These are phyloP conservation scores for Choloepus didactylus DNA, from an alignment of 2,797 vertebrate genomes.

Conservation along the genomic window DNA sequence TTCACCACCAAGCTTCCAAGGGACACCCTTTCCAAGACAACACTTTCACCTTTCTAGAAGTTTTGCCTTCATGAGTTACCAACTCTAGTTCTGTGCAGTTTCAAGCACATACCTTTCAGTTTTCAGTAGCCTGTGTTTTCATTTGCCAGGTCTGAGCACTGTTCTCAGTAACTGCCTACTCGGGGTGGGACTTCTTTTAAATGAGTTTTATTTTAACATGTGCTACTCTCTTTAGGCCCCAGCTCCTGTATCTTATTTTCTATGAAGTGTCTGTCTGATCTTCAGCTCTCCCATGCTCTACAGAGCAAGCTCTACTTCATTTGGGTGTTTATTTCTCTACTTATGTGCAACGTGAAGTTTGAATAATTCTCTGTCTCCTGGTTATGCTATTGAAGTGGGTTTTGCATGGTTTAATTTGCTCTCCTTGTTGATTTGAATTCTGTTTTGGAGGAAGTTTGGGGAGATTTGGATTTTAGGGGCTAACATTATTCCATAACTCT, in stretches of 20 bases:
- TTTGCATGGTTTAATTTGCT: conserved; percentile 32
- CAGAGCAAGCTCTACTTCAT: conserved; percentile 34
- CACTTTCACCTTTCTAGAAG: not conserved
- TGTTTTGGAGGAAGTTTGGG: not conserved
- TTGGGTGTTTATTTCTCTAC: conserved; percentile 49
- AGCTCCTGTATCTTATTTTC: conserved; percentile 17
- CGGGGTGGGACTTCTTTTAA: not conserved
- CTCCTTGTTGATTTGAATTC: conserved; percentile 42
- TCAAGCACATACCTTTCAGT: not conserved
- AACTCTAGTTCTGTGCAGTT: not conserved
- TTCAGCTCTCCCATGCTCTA: not conserved
- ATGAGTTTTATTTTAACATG: not conserved
- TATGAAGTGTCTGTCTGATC: not conserved
- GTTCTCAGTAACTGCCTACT: not conserved
- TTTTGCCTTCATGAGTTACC: not conserved
- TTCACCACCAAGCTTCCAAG: not conserved
- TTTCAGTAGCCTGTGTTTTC: not conserved
- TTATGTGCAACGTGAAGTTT: not conserved
- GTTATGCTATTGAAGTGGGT: not conserved
- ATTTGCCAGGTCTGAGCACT: not conserved
- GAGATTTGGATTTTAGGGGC: conserved; percentile 34
- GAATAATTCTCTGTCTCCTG: not conserved
- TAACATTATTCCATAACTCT: not conserved
- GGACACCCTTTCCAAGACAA: not conserved
- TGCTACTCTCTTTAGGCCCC: not conserved